Evolutionary conservation across 2,797 vertebrate genomes (phyloP).

Genomic region (Zenarchopterus dispar): DNA sequence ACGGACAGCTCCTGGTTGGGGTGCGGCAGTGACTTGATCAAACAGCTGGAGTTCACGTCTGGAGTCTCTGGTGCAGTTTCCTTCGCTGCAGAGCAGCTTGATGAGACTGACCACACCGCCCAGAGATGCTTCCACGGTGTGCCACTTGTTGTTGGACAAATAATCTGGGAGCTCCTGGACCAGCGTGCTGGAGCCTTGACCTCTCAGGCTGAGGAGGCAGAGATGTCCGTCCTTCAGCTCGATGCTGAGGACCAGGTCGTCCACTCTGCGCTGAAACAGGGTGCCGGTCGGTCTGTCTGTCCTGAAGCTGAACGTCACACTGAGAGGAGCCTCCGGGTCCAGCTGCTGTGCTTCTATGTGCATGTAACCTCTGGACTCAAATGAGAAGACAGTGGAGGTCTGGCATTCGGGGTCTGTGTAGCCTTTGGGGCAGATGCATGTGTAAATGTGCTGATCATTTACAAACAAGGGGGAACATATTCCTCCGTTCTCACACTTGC

Average conservation of each 20-base stretch:
- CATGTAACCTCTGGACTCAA: slow-evolving; percentile 85
- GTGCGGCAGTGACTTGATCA: slow-evolving; percentile 58
- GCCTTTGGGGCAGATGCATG: slow-evolving; percentile 86
- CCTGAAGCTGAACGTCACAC: slow-evolving; percentile 86
- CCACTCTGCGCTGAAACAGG: slow-evolving; percentile 80
- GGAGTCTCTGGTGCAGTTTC: slow-evolving; percentile 72
- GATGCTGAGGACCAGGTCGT: slow-evolving; percentile 78
- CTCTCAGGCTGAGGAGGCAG: slow-evolving; percentile 74
- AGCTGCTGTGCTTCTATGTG: slow-evolving; percentile 67
- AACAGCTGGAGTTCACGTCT: slow-evolving; percentile 44
- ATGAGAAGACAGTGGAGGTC: slow-evolving; percentile 86
- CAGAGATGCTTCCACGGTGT: slow-evolving; percentile 85
- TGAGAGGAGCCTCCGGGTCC: slow-evolving; percentile 69
- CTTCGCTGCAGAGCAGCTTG: slow-evolving; percentile 79
- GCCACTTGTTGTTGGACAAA: slow-evolving; percentile 87
- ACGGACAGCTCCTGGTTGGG: slow-evolving; percentile 56
- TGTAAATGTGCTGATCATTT: slow-evolving; percentile 77
- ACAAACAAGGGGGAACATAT: slow-evolving; percentile 84
- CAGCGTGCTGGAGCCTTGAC: slow-evolving; percentile 56
- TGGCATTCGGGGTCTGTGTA: slow-evolving; percentile 85
- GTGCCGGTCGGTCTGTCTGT: slow-evolving; percentile 80
- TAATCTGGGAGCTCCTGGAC: slow-evolving; percentile 76
- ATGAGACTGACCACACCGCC: slow-evolving; percentile 80
- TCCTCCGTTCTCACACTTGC: slow-evolving; percentile 86
- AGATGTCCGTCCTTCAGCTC: slow-evolving; percentile 83